phyloP scores from a whole-genome alignment of 2,888 invertebrate genomes.

The Hemithea aestivaria region DNA sequence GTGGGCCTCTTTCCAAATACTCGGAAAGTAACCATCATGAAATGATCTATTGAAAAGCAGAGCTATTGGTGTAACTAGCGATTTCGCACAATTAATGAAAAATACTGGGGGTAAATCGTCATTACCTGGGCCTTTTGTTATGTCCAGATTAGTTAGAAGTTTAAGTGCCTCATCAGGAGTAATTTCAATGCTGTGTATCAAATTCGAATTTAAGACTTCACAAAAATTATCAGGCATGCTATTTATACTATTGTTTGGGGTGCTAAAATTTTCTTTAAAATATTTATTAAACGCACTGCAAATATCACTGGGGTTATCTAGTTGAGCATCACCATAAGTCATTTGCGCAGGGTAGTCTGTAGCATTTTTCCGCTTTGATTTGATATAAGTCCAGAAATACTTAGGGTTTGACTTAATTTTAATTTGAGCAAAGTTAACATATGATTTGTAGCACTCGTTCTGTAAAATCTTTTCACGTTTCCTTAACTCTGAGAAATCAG shows the following conservation, averaged over 20 bases:
- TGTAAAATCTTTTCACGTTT: conserved; percentile 2
- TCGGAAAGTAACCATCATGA: conserved; percentile 7
- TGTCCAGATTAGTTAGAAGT: neutral
- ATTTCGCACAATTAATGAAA: neutral
- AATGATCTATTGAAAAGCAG: neutral
- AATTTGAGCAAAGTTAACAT: neutral
- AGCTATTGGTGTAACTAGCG: neutral
- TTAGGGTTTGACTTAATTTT: conserved; percentile 9
- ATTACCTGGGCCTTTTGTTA: neutral
- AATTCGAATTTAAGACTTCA: neutral
- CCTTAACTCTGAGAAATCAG: conserved; percentile 1
- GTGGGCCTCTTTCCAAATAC: conserved; percentile 11
- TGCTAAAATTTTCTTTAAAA: conserved; percentile 3
- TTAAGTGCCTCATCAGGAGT: neutral
- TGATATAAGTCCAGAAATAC: conserved; percentile 8
- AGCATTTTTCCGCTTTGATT: conserved; percentile 1
- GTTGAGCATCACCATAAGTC: neutral
- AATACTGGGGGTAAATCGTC: neutral
- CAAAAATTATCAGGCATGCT: neutral
- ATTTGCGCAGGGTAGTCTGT: conserved; percentile 6
- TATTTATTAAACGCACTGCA: conserved; percentile 5
- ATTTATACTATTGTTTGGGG: neutral
- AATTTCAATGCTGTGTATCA: neutral
- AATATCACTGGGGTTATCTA: neutral
- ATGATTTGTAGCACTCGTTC: neutral